Percentiles rank a stretch among this genome's conserved stretches.
Evolutionary conservation across 92 coral and sea anemone genomes (phyloP).

Genomic region (Galaxea fascicularis): DNA sequence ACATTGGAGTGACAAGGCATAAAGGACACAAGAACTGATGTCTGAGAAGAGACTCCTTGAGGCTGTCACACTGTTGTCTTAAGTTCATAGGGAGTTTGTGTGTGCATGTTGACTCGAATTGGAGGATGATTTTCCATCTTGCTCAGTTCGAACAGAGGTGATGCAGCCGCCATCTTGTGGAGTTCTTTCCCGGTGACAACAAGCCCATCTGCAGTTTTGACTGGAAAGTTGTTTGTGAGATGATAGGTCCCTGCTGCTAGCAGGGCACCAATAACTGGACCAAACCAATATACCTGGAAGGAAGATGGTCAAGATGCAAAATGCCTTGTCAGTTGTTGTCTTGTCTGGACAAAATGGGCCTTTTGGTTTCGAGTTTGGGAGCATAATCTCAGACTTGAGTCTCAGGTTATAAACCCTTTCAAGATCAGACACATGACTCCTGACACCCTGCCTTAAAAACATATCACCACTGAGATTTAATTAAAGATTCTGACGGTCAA

Average conservation of each 20-base stretch:
- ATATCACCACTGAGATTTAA: too few relatives aligned
- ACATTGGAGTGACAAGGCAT: neutral
- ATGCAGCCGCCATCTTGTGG: neutral
- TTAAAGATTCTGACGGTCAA: too few relatives aligned
- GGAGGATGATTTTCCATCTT: neutral
- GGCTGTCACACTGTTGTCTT: constrained; percentile 19
- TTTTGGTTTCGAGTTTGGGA: neutral
- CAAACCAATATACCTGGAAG: constrained; percentile 68
- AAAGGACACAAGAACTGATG: neutral
- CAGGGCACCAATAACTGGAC: constrained; percentile 64
- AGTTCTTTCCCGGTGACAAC: constrained; percentile 33
- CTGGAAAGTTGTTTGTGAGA: constrained; percentile 35
- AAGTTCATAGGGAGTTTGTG: constrained; percentile 32
- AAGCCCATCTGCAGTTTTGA: constrained; percentile 26
- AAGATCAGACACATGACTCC: too few relatives aligned
- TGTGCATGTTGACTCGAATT: neutral
- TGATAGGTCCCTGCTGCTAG: constrained; percentile 57
- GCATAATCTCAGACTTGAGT: too few relatives aligned
- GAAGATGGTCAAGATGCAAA: neutral
- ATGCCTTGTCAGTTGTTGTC: neutral
- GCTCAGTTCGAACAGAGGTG: neutral
- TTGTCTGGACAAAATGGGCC: too few relatives aligned
- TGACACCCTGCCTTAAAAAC: too few relatives aligned
- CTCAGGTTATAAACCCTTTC: too few relatives aligned
- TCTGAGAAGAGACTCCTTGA: neutral